These are phyloP conservation scores for Sphecodes monilicornis DNA, from an alignment of 2,888 invertebrate species.

Conservation along the genomic window DNA sequence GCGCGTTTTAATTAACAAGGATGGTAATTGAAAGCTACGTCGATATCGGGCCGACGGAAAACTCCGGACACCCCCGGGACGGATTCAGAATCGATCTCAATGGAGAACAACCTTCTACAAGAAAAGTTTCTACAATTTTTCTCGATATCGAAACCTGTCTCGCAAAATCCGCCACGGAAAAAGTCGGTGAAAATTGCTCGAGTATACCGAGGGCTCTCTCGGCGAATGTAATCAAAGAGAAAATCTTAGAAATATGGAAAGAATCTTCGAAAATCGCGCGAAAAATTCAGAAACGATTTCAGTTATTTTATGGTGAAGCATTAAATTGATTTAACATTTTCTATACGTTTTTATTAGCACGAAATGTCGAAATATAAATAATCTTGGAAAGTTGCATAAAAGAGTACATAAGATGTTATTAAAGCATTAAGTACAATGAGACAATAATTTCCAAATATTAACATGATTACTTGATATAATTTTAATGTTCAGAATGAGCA, in stretches of 20 bases:
- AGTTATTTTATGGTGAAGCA: background rate
- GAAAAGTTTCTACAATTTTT: background rate
- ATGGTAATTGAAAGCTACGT: constrained; percentile 38
- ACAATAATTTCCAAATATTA: no score
- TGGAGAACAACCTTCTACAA: background rate
- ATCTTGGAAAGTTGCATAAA: no score
- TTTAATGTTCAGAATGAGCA: no score
- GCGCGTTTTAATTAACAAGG: constrained; percentile 52
- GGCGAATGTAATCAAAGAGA: background rate
- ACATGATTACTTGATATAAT: no score
- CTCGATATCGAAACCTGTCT: background rate
- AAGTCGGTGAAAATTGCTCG: background rate
- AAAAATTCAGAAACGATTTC: background rate
- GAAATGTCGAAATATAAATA: background rate
- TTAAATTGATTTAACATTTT: background rate
- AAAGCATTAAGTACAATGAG: no score
- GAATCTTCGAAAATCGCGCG: background rate
- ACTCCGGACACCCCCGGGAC: background rate
- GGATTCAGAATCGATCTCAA: background rate
- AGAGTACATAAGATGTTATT: no score
- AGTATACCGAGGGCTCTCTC: background rate
- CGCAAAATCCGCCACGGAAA: background rate
- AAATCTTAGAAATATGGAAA: background rate
- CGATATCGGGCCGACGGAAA: constrained; percentile 19
- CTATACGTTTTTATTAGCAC: background rate